Evolutionary conservation across 2,797 vertebrate genomes (phyloP).

Genomic region (Prunella strophiata): DNA sequence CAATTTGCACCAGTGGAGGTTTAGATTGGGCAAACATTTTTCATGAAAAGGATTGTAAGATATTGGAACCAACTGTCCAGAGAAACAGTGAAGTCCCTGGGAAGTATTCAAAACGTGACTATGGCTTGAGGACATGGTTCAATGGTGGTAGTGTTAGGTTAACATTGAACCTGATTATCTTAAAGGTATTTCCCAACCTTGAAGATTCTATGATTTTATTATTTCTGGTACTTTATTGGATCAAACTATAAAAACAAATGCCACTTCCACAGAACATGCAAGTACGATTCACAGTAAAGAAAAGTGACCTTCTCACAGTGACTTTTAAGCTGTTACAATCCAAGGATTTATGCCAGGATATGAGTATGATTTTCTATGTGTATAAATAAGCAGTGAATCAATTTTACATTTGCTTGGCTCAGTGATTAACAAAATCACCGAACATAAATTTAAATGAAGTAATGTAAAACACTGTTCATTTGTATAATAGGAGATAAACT

Average conservation of each 20-base stretch:
- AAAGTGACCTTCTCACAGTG: not conserved
- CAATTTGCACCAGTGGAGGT: not conserved
- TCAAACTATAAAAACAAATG: not conserved
- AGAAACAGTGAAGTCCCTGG: not conserved
- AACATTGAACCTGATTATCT: not conserved
- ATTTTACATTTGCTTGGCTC: not conserved
- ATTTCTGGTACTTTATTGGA: not conserved
- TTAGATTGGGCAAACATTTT: not conserved
- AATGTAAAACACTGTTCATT: not conserved
- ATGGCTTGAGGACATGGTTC: not conserved
- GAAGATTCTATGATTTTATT: not conserved
- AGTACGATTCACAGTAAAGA: not conserved
- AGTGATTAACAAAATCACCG: not conserved
- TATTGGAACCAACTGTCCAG: not conserved
- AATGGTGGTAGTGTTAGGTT: too few species aligned
- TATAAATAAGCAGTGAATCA: not conserved
- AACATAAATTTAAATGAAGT: slow-evolving; percentile 12
- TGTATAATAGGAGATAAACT: not conserved
- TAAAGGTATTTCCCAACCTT: not conserved
- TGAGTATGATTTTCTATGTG: not conserved
- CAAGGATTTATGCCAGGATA: not conserved
- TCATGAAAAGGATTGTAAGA: not conserved
- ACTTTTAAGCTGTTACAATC: not conserved
- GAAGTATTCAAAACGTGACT: not conserved
- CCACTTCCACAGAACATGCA: not conserved